These are phyloP conservation scores for Acridotheres tristis DNA, from an alignment of 2,797 vertebrate species.

Conservation along the genomic window DNA sequence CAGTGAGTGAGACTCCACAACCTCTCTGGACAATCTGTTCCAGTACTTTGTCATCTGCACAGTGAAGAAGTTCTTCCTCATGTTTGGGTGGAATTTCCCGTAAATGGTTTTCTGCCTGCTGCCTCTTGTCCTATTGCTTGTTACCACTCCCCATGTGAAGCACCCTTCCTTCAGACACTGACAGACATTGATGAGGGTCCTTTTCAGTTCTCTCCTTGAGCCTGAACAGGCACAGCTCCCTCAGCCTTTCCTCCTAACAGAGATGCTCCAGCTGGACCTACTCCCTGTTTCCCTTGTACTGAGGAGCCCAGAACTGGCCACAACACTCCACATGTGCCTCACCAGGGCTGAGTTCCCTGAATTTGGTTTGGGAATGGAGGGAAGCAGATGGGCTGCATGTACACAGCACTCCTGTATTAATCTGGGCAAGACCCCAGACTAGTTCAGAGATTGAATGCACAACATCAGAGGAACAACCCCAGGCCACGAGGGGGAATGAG, in stretches of 20 bases:
- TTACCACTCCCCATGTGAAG: not conserved
- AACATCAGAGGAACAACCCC: not conserved
- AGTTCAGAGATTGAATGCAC: not conserved
- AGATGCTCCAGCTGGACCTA: too few relatives aligned
- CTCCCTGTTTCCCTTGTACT: not conserved
- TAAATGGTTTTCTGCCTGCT: fast-evolving
- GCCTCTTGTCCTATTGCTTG: too few relatives aligned
- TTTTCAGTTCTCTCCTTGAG: fast-evolving
- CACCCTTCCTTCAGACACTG: not conserved
- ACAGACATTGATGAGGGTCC: not conserved
- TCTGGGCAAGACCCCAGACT: not conserved
- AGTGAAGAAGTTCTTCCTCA: not conserved
- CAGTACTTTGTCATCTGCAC: fast-evolving
- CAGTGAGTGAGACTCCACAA: not conserved
- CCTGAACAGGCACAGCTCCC: not conserved
- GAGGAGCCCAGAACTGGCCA: not conserved
- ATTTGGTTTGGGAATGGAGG: not conserved
- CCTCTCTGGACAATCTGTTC: not conserved
- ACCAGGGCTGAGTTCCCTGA: not conserved
- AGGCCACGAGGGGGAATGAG: not conserved
- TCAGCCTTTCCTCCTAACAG: not conserved
- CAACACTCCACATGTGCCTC: not conserved
- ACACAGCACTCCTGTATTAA: not conserved
- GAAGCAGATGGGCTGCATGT: not conserved
- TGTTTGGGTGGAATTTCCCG: not conserved